phyloP scores from a whole-genome alignment of 2,888 invertebrate genomes.

The Argyresthia albistria region DNA sequence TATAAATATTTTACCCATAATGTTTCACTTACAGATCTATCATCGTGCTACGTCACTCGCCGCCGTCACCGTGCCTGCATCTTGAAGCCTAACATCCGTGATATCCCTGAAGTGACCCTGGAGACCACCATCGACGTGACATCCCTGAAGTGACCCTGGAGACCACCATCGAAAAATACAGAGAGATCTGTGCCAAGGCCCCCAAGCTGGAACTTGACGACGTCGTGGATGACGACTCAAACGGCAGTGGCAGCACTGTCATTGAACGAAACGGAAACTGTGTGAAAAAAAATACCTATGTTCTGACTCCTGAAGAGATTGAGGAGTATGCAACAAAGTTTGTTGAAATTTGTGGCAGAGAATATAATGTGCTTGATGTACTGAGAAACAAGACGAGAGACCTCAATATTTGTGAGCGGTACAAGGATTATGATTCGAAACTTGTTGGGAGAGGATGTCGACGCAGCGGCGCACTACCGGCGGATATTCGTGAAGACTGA shows the following conservation, averaged over 20 bases:
- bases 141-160: conserved; percentile 20
- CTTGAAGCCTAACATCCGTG: conserved; percentile 25
- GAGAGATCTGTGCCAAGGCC: conserved; percentile 20
- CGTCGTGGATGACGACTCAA: conserved; percentile 8
- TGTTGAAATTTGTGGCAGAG: conserved; percentile 20
- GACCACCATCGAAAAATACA: conserved; percentile 22
- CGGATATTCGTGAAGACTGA: too few species aligned
- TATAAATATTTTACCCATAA: too few species aligned
- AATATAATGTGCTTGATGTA: conserved; percentile 31
- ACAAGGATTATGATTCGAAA: conserved; percentile 29
- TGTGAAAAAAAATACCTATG: neutral
- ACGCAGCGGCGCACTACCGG: too few species aligned
- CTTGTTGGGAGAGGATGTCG: conserved; percentile 30
- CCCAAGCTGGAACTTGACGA: conserved; percentile 9
- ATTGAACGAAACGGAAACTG: conserved; percentile 10
- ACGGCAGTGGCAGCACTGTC: conserved; percentile 24
- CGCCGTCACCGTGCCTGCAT: conserved; percentile 29
- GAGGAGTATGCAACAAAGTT: conserved; percentile 29
- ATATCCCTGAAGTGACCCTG: conserved; percentile 19
- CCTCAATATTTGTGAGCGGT: conserved; percentile 31
- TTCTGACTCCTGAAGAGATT: conserved; percentile 27
- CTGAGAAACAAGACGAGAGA: conserved; percentile 35
- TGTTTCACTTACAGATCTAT: conserved; percentile 23
- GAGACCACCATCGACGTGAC: conserved; percentile 15
- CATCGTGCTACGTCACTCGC: conserved; percentile 22